Evolutionary conservation across 2,113 vertebrate genomes (phyloP), one percentile per base, ranked within the genome.

Genomic region (Aphyosemion australe): DNA sequence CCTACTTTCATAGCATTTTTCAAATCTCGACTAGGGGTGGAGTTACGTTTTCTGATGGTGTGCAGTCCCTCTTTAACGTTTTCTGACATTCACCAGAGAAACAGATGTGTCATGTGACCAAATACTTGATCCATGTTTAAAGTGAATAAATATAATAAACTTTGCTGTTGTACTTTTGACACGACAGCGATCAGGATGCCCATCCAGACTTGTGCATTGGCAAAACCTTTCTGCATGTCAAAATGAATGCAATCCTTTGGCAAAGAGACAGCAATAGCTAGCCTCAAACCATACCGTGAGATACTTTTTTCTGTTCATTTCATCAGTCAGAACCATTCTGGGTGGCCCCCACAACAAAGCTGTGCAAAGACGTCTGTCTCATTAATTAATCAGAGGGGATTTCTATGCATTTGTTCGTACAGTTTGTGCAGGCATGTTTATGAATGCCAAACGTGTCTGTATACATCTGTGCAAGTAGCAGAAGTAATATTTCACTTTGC

Each of bases 331-430:
- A 41, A 69, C 69, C 67, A 32, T 54, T 47, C 34, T 84, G 64
- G 69, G 82, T 75, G 83, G 84, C 41, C 66, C 37, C 48, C 34
- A 58, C 6, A 68, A 43, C 20, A 0, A 43, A 8, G 42, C n/a
- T 47, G 16, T 12, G 21, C 47, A 26, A 12, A 52, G n/a, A 47
- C 18, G 16, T 60, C 21, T 19, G 16, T 60, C 21, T 19, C 43
- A 51, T 64, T 57, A 32, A 72, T 67, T 58, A 46, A 42, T 62
- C 45, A 31, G 31, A 2, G 52, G 66, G 75, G 67, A 83, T 76
- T 80, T 58, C 64, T 68, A n/a, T 39, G 20, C 12, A 11, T 51
- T 47, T 73, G 47, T 37, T 41, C n/a, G 19, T 43, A 39, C 7
- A 45, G 9, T 48, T 20, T 69, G 8, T 43, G 47, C 26, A 4